Conservation (phyloP, 2,797 vertebrate species). For the Neoniphon sammara region DNA sequence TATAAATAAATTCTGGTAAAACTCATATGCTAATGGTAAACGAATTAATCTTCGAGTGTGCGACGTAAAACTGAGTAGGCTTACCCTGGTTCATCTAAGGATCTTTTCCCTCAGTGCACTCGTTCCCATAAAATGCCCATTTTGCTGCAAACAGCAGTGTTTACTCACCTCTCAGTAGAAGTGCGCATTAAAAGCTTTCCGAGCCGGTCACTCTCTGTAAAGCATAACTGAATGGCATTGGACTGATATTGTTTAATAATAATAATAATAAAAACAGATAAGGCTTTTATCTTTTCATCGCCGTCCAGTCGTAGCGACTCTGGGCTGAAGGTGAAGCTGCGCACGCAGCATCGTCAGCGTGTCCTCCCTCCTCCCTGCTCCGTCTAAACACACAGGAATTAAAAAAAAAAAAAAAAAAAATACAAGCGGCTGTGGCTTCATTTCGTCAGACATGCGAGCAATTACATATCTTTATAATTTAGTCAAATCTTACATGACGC, state of each 20-base stretch:
- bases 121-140: slow-evolving; percentile 28
- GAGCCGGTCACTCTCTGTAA: no score
- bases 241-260: slow-evolving; percentile 1
- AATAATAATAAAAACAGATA: slow-evolving; percentile 42
- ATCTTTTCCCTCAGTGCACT: slow-evolving; percentile 39
- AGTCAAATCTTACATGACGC: no score
- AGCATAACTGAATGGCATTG: neutral
- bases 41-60: neutral
- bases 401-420: neutral
- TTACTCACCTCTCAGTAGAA: slow-evolving; percentile 58
- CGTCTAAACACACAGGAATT: neutral
- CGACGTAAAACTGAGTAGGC: slow-evolving; percentile 6
- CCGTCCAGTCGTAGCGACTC: slow-evolving; percentile 60
- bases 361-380: slow-evolving; percentile 40
- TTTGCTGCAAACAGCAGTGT: neutral
- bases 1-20: neutral
- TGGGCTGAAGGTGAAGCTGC: slow-evolving; percentile 72
- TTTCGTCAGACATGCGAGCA: no score
- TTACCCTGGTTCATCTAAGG: slow-evolving; percentile 52
- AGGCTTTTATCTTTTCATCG: slow-evolving; percentile 69
- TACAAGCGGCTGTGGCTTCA: no score
- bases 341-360: slow-evolving; percentile 73
- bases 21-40: neutral
- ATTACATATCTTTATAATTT: no score
- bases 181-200: neutral